Evolutionary conservation across 2,113 vertebrate genomes (phyloP).

Genomic region (Marmota flaviventris): DNA sequence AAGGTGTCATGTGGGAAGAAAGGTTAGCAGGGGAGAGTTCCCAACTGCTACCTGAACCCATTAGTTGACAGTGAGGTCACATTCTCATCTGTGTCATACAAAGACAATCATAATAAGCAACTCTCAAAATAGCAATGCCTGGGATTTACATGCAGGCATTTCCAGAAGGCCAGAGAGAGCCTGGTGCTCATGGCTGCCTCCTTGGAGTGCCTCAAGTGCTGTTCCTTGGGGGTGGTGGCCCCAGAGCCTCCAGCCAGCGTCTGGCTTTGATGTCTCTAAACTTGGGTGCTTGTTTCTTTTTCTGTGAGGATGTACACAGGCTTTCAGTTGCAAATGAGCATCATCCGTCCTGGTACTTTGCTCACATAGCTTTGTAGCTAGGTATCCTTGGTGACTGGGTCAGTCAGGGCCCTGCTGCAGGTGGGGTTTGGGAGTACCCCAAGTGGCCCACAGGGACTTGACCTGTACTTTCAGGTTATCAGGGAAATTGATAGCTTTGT

Average conservation of each 20-base stretch:
- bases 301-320: not conserved
- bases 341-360: not conserved
- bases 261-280: constrained; percentile 63
- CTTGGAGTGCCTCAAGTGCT: not conserved
- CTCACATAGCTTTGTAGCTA: accelerated
- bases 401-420: not conserved
- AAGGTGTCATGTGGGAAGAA: not conserved
- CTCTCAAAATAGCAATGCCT: not conserved
- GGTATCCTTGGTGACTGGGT: not conserved
- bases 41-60: not conserved
- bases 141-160: not conserved
- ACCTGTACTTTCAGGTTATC: too few relatives aligned
- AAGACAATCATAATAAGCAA: not conserved
- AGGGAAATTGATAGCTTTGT: not conserved
- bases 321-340: constrained; percentile 7
- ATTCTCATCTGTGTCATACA: not conserved
- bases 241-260: constrained; percentile 37
- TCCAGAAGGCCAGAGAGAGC: not conserved
- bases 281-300: constrained; percentile 46
- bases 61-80: not conserved
- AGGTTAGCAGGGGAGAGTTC: not conserved
- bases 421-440: not conserved
- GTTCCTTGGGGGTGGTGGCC: not conserved
- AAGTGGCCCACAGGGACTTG: not conserved
- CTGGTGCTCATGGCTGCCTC: not conserved